phyloP scores from a whole-genome alignment of 1,140 invertebrate species.

The Drosophila sturtevanti region DNA sequence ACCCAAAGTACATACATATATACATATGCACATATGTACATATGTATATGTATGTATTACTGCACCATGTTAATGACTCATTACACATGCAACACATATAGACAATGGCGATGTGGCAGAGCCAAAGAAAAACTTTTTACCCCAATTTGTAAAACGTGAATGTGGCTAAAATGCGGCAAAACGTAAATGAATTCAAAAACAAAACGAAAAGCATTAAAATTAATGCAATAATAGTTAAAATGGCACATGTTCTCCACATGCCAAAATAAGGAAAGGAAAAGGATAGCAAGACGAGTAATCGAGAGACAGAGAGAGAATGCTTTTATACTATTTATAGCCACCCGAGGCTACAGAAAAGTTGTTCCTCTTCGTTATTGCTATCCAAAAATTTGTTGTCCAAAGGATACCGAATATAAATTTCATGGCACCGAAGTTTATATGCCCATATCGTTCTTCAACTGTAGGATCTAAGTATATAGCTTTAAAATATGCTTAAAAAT shows the following conservation, averaged over 20 bases:
- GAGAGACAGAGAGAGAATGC: background rate
- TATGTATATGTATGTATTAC: conserved; percentile 26
- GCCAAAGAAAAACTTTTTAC: conserved; percentile 42
- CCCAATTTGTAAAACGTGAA: conserved; percentile 73
- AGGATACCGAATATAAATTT: background rate
- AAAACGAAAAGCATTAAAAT: conserved; percentile 39
- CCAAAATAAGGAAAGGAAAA: background rate
- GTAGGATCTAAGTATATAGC: no score
- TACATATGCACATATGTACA: conserved; percentile 24
- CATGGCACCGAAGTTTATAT: background rate
- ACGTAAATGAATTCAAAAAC: conserved; percentile 75
- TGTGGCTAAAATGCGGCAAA: conserved; percentile 75
- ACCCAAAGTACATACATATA: conserved; percentile 36
- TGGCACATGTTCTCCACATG: conserved; percentile 40
- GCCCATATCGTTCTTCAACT: no score
- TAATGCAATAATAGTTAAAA: conserved; percentile 68
- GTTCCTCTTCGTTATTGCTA: conserved; percentile 6
- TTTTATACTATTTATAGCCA: conserved; percentile 10
- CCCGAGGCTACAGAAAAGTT: conserved; percentile 13
- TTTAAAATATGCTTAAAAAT: no score
- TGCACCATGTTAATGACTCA: conserved; percentile 75
- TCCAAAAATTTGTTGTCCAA: conserved; percentile 11
- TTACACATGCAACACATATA: conserved; percentile 74
- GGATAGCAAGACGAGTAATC: background rate
- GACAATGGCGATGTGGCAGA: conserved; percentile 15